Evolutionary conservation across 2,888 invertebrate genomes (phyloP).

Genomic region (Tetanocera ferruginea): DNA sequence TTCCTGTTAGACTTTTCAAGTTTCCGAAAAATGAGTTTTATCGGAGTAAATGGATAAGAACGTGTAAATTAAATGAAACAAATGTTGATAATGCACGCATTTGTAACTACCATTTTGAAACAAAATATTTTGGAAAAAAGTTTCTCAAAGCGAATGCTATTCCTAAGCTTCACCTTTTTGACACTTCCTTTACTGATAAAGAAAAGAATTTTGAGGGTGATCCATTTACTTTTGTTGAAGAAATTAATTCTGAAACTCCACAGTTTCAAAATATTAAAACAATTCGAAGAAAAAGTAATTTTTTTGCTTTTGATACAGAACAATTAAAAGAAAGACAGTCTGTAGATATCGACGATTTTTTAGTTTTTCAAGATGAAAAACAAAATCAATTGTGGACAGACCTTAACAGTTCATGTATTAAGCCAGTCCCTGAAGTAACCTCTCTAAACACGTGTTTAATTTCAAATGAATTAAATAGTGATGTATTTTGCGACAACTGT

Average conservation of each 20-base stretch:
- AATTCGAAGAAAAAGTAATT: not conserved
- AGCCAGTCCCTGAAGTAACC: not conserved
- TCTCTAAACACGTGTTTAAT: too few relatives aligned
- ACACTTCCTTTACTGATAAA: not conserved
- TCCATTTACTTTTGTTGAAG: slow-evolving; percentile 10
- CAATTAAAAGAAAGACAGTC: not conserved
- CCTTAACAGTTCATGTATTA: not conserved
- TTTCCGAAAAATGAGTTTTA: too few relatives aligned
- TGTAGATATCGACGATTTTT: not conserved
- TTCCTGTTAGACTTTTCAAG: too few relatives aligned
- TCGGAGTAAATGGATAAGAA: too few relatives aligned
- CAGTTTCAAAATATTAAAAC: not conserved
- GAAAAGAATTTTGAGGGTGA: not conserved
- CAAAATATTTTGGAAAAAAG: not conserved
- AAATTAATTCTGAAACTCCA: not conserved
- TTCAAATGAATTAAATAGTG: too few relatives aligned
- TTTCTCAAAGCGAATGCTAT: slow-evolving; percentile 7
- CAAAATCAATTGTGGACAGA: not conserved
- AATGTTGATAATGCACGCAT: too few relatives aligned
- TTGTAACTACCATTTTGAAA: too few relatives aligned
- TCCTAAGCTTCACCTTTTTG: slow-evolving; percentile 14
- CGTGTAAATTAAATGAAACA: too few relatives aligned
- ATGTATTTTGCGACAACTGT: slow-evolving; percentile 24
- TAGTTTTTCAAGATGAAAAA: not conserved
- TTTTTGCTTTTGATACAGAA: not conserved